Percentiles rank a stretch among this genome's conserved stretches.
Evolutionary conservation across 2,113 vertebrate species (phyloP).

Genomic region (Channa maculata): DNA sequence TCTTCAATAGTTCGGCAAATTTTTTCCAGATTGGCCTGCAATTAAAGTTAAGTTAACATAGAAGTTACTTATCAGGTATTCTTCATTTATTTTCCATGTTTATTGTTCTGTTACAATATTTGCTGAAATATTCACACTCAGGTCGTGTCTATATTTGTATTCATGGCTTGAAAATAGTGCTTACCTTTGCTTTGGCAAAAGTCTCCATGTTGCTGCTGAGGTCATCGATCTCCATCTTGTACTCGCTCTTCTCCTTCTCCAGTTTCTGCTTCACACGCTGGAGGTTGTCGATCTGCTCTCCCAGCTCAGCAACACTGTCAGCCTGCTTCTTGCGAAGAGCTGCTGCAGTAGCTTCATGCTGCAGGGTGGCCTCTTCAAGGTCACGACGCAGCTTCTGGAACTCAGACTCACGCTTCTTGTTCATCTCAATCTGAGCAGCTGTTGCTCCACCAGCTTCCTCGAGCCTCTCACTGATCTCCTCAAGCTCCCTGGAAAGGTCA

Average conservation of each 20-base stretch:
- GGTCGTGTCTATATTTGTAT: too few species aligned
- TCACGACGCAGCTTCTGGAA: constrained; percentile 78
- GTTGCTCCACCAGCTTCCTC: constrained; percentile 80
- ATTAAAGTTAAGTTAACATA: not conserved
- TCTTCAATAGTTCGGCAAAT: constrained; percentile 91
- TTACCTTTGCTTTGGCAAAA: constrained; percentile 85
- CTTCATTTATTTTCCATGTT: not conserved
- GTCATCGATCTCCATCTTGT: constrained; percentile 78
- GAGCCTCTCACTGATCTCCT: constrained; percentile 87
- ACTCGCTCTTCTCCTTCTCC: constrained; percentile 78
- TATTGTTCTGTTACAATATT: not conserved
- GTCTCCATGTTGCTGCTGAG: constrained; percentile 76
- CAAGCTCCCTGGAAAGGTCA: constrained; percentile 89
- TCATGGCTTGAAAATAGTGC: not conserved
- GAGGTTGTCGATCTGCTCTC: constrained; percentile 76
- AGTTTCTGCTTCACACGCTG: constrained; percentile 77
- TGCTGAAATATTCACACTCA: not conserved
- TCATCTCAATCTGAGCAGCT: constrained; percentile 79
- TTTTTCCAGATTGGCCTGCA: constrained; percentile 90
- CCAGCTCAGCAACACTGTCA: constrained; percentile 71
- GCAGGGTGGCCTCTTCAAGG: constrained; percentile 77
- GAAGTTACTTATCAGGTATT: not conserved
- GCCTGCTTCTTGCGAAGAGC: constrained; percentile 79
- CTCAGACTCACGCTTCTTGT: constrained; percentile 77
- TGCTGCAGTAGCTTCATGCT: constrained; percentile 76